phyloP scores from a whole-genome alignment of 2,113 vertebrate genomes.

The Bos taurus region ARS-UCD2.0 NC_037346.1:58208501-58209000 shows the following conservation, averaged over 20 bases:
- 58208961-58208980: not conserved
- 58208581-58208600: not conserved
- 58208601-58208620: not conserved
- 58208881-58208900: not conserved
- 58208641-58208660: not conserved
- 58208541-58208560: not conserved
- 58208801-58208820: not conserved
- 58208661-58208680: not conserved
- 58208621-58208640: not conserved
- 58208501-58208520: too few relatives aligned
- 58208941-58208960: not conserved
- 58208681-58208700: not conserved
- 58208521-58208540: too few relatives aligned
- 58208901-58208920: not conserved
- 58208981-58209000: too few relatives aligned
- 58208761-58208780: not conserved
- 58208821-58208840: not conserved
- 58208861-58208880: not conserved
- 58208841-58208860: not conserved
- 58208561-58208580: not conserved
- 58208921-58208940: not conserved
- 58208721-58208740: not conserved
- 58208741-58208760: not conserved
- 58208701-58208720: not conserved
- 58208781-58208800: accelerated